Evolutionary conservation across 2,888 invertebrate species (phyloP).

Genomic region (Sphaeridia pumilis): DNA sequence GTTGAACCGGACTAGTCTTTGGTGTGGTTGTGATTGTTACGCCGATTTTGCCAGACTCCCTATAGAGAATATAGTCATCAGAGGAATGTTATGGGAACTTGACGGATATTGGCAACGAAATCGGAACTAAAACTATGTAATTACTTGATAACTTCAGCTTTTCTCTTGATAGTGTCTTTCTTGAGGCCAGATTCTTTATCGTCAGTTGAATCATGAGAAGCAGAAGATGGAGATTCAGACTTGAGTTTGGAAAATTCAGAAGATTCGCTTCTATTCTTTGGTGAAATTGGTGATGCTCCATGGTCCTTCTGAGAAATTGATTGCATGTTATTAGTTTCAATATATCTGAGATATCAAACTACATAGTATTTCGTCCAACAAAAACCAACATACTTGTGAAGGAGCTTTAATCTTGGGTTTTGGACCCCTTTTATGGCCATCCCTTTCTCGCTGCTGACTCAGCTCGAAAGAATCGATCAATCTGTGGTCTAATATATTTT

Average conservation of each 20-base stretch:
- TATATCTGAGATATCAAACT: too few species aligned
- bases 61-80: constrained; percentile 10
- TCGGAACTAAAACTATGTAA: neutral
- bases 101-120: neutral
- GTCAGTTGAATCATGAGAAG: constrained; percentile 22
- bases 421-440: constrained; percentile 49
- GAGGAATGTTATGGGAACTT: neutral
- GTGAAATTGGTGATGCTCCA: constrained; percentile 30
- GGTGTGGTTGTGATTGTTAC: constrained; percentile 70
- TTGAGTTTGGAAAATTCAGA: constrained; percentile 22
- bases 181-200: constrained; percentile 26
- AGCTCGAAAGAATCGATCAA: constrained; percentile 83
- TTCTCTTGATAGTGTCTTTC: constrained; percentile 53
- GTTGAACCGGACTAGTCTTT: constrained; percentile 42
- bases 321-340: neutral
- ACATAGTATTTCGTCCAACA: too few species aligned
- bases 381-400: too few species aligned
- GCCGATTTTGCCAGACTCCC: constrained; percentile 76
- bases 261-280: constrained; percentile 22
- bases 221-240: constrained; percentile 30
- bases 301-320: too few species aligned
- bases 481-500: constrained; percentile 83
- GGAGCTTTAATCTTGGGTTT: constrained; percentile 57
- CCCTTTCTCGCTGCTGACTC: constrained; percentile 46
- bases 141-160: constrained; percentile 57